Evolutionary conservation across 2,888 invertebrate genomes (phyloP).

Genomic region (Dicyrtomina minuta): DNA sequence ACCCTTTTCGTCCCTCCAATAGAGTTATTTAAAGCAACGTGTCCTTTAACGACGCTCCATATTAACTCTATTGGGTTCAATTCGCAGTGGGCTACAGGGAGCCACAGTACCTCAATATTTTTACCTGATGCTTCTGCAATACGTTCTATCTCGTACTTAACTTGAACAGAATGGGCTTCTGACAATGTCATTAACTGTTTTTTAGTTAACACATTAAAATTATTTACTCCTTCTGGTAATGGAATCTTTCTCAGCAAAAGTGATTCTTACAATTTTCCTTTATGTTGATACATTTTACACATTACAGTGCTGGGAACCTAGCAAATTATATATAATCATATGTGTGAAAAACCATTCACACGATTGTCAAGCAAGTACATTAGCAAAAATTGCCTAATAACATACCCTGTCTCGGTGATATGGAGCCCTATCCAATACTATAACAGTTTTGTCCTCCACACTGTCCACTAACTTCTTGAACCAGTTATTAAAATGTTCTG

Average conservation of each 20-base stretch:
- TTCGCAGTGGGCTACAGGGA: constrained; percentile 18
- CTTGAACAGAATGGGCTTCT: too few species aligned
- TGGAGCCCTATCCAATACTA: constrained; percentile 29
- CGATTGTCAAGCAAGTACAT: not conserved
- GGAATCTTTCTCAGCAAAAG: not conserved
- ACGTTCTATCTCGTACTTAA: too few species aligned
- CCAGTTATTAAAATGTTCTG: not conserved
- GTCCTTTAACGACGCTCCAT: not conserved
- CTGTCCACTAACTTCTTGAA: too few species aligned
- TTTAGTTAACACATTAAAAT: too few species aligned
- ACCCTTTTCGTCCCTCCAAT: not conserved
- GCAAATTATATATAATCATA: not conserved
- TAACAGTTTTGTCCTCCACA: too few species aligned
- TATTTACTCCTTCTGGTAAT: not conserved
- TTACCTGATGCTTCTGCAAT: too few species aligned
- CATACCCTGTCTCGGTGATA: constrained; percentile 25
- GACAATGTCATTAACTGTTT: not conserved
- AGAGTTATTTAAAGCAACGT: not conserved
- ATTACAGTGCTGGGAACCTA: not conserved
- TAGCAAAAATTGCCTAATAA: too few species aligned
- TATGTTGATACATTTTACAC: not conserved
- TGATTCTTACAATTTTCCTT: not conserved
- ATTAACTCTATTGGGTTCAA: constrained; percentile 7
- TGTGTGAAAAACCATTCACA: too few species aligned
- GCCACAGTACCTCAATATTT: too few species aligned